Percentiles rank a stretch among this genome's conserved stretches.
These are phyloP conservation scores for Phaonia tiefii DNA, from an alignment of 2,888 invertebrate genomes.

Conservation along the genomic window DNA sequence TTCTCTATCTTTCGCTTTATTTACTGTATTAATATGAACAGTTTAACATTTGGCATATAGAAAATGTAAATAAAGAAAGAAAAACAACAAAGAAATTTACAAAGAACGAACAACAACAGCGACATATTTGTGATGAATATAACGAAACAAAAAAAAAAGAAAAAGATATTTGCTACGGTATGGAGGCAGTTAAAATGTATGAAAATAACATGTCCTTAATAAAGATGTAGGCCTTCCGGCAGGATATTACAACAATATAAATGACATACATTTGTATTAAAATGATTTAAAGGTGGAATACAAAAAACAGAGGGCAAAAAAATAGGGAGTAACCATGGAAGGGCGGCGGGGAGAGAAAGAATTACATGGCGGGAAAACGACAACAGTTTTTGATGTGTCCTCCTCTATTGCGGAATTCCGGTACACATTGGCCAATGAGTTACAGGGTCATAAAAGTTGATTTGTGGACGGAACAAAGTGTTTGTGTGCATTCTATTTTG, in stretches of 20 bases:
- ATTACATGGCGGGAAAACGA: too few species aligned
- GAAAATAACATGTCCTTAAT: slow-evolving; percentile 30
- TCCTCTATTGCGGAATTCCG: slow-evolving; percentile 1
- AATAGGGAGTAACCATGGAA: too few species aligned
- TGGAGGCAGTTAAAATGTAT: slow-evolving; percentile 14
- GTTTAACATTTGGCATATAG: slow-evolving; percentile 56
- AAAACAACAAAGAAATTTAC: slow-evolving; percentile 25
- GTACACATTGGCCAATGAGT: neutral
- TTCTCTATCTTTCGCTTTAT: neutral
- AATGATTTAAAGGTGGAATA: slow-evolving; percentile 34
- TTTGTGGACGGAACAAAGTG: too few species aligned
- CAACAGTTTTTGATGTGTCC: neutral
- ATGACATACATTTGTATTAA: slow-evolving; percentile 54
- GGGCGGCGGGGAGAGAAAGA: too few species aligned
- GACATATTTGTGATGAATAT: slow-evolving; percentile 9
- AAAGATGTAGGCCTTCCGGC: slow-evolving; percentile 49
- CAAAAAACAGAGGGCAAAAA: neutral
- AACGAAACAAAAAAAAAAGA: slow-evolving; percentile 36
- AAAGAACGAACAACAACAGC: neutral
- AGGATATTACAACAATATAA: slow-evolving; percentile 28
- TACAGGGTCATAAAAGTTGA: slow-evolving; percentile 11
- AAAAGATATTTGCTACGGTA: slow-evolving; percentile 8
- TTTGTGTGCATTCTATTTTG: too few species aligned
- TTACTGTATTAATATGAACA: slow-evolving; percentile 52
- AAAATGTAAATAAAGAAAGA: slow-evolving; percentile 6